Percentiles rank a stretch among this genome's conserved stretches.
phyloP scores from a whole-genome alignment of 2,113 vertebrate species.

The Trogon melanurus region DNA sequence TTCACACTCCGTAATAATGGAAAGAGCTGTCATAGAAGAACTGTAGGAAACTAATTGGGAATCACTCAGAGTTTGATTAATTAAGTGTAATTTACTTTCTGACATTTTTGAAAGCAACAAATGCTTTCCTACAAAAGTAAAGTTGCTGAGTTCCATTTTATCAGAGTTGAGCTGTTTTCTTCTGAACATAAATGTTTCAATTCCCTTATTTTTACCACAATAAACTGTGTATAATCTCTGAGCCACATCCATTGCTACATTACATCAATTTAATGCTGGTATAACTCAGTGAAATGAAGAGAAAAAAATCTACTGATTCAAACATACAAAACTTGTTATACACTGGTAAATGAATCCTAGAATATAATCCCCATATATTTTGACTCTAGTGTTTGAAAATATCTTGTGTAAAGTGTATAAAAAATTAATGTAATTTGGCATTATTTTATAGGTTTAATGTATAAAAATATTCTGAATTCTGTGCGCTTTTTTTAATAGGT shows the following conservation, averaged over 20 bases:
- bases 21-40: conserved; percentile 50
- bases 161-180: background rate
- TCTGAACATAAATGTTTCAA: background rate
- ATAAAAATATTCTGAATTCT: background rate
- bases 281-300: conserved; percentile 28
- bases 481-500: background rate
- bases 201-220: conserved; percentile 22
- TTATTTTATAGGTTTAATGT: background rate
- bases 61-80: conserved; percentile 62
- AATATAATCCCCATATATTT: background rate
- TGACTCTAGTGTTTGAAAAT: background rate
- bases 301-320: background rate
- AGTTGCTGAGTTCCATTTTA: conserved; percentile 12
- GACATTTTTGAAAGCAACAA: conserved; percentile 44
- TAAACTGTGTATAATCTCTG: background rate
- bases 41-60: conserved; percentile 63
- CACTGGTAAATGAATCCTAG: background rate
- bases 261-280: background rate
- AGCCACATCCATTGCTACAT: background rate
- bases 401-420: background rate
- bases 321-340: background rate
- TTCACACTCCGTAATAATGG: conserved; percentile 32
- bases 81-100: conserved; percentile 51
- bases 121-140: background rate
- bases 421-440: background rate